Base-by-base conservation (phyloP, 1,140 invertebrate species). In the Bemisia tabaci region DNA sequence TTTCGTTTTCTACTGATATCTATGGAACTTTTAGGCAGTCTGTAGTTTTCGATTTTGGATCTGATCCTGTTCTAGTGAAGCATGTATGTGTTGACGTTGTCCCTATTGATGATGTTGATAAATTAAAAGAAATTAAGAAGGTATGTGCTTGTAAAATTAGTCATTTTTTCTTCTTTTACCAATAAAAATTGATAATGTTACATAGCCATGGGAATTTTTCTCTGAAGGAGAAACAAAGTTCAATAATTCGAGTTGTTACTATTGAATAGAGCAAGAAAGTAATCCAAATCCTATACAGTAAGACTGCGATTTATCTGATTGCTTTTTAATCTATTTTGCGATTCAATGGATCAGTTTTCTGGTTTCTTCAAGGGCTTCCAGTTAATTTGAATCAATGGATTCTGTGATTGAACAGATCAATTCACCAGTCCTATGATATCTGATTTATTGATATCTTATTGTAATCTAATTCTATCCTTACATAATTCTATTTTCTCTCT, bases 1-100 rank as follows among this genome's bases (percentile, higher is more conserved):
- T 94, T 26, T 77, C 78, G 26, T 93, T 92, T 74, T 80, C 80
- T 48, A 87, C 89, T 0, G 82, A 85, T 64, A 85, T 88, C 66
- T 91, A 88, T 75, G 90, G 90, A 25, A 91, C 89, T 1, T 93
- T 91, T 73, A 80, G 87, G 1, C 90, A 94, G 75, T 84, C 87
- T 1, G 77, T 93, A 2, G 83, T 91, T 0, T 90, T 93, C 76
- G 89, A 90, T 75, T 88, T 91, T 75, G 87, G 87, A 1, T 76
- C 75, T 58, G 84, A 87, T 63, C 87, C 89, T 0, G 82, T 89
- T 33, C 73, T 91, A 0, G 81, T 87, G 11, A 82, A 85, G 71
- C 85, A 88, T 72, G 73, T 93, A 17, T 89, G 88, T 73, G 85
- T 91, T 5, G 90, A 93, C 73, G 88, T 90, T 11, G 79, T 89